These are phyloP conservation scores for Calidris pygmaea DNA, from an alignment of 2,113 vertebrate species.

Conservation along the genomic window DNA sequence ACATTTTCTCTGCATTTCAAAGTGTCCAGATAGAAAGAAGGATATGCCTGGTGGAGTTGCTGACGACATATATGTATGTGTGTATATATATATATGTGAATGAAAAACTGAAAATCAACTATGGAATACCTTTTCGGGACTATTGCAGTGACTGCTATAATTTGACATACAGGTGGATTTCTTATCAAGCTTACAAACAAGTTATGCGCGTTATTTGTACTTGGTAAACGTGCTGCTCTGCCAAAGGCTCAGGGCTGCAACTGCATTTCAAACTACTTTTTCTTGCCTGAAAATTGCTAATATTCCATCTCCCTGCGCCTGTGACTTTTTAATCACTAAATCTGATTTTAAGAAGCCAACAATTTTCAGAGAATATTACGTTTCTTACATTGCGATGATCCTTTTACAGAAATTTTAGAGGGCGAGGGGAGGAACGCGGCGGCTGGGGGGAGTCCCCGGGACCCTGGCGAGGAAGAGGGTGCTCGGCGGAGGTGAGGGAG, in stretches of 20 bases:
- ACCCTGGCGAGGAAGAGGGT: neutral
- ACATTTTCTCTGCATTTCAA: neutral
- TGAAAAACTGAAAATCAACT: neutral
- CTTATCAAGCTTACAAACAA: neutral
- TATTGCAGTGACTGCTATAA: neutral
- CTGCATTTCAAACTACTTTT: neutral
- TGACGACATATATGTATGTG: neutral
- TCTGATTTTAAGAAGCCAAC: neutral
- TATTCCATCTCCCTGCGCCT: neutral
- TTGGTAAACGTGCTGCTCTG: neutral
- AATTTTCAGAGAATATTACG: too few relatives aligned
- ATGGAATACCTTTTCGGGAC: neutral
- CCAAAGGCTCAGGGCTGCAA: neutral
- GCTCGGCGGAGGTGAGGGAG: neutral
- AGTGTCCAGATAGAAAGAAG: neutral
- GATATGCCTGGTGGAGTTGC: neutral
- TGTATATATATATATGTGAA: neutral
- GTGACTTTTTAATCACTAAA: neutral
- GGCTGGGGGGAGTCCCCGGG: neutral
- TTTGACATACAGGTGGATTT: neutral
- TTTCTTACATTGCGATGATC: neutral
- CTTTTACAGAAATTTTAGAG: neutral
- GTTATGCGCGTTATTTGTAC: neutral
- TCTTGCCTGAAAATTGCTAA: neutral
- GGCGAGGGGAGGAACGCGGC: too few relatives aligned